Base-by-base conservation (phyloP, 37 sponge, comb jelly and placozoan species). In the Cliona cf. orientalis region DNA sequence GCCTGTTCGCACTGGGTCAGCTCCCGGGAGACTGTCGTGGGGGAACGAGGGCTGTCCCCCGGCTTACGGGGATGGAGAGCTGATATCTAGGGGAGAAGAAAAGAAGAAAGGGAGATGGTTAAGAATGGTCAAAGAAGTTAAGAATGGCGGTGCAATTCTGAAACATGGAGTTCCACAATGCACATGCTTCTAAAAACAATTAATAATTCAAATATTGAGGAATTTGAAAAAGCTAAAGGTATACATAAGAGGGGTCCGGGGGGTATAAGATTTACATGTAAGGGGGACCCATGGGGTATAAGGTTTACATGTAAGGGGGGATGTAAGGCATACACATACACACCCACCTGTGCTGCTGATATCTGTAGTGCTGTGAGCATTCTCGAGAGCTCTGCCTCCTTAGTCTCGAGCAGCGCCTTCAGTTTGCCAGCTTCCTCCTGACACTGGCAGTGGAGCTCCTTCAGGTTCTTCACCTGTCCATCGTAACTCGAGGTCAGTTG, bases 341-440 rank as follows among this genome's bases (percentile, higher is more conserved):
- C 58, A 28, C 74, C 12, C 58, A 78, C 79, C 67, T 80, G 70
- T 40, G 69, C 80, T 39, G 80, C 69, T 11, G 70, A 26, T 1
- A 80, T 42, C 39, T 80, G 58, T 3, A 80, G 71, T 2, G 80
- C 19, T 1, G 70, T 69, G 7, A 80, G 31, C 70, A 69, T 80
- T 2, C 56, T 33, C 25, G 70, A 49, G 11, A 80, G 56, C 31
- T 80, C 69, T 25, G 39, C 43, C 35, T 80, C 80, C 59, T 69
- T 80, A 37, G 39, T 31, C 56, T 42, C 34, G 14, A 80, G 71
- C 29, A 58, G 28, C 7, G 53, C 35, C 38, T 42, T 45, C 37
- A 58, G 42, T 35, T 38, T 56, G 3, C 46, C 57, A 2, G 68
- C 80, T 56, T 80, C 80, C 34, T 80, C 80, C 22, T 56, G 40